phyloP scores from a whole-genome alignment of 2,888 invertebrate genomes.

The Agapostemon virescens region DNA sequence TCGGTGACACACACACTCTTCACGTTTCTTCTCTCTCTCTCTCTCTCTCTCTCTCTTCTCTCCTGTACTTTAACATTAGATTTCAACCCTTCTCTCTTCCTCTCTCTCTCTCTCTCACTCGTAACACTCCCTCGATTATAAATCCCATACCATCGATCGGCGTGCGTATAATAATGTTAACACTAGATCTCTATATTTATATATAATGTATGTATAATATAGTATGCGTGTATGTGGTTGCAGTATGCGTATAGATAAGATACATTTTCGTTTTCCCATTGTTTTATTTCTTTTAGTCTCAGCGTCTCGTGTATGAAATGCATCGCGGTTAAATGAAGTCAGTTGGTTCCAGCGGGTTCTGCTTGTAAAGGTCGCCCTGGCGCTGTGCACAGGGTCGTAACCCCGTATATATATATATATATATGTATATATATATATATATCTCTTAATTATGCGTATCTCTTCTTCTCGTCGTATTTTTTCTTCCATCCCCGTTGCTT shows the following conservation, averaged over 20 bases:
- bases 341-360: not conserved
- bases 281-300: not conserved
- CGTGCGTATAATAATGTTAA: constrained; percentile 58
- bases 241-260: constrained; percentile 45
- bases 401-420: no score
- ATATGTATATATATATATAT: no score
- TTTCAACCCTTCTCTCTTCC: not conserved
- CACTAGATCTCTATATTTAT: constrained; percentile 54
- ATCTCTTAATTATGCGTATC: not conserved
- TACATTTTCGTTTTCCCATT: constrained; percentile 35
- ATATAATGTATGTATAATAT: constrained; percentile 63
- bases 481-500: constrained; percentile 12
- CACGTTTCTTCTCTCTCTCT: constrained; percentile 26
- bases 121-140: not conserved
- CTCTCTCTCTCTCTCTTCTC: not conserved
- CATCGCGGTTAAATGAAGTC: constrained; percentile 33
- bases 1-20: constrained; percentile 1
- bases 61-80: not conserved
- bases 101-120: not conserved
- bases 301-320: constrained; percentile 39
- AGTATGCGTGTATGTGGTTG: constrained; percentile 63
- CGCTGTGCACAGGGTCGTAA: constrained; percentile 69
- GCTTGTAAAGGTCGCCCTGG: constrained; percentile 58
- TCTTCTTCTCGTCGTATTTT: constrained; percentile 34
- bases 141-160: constrained; percentile 44